Base-by-base conservation (phyloP, 2,888 invertebrate species). In the Sepioteuthis lessoniana region DNA sequence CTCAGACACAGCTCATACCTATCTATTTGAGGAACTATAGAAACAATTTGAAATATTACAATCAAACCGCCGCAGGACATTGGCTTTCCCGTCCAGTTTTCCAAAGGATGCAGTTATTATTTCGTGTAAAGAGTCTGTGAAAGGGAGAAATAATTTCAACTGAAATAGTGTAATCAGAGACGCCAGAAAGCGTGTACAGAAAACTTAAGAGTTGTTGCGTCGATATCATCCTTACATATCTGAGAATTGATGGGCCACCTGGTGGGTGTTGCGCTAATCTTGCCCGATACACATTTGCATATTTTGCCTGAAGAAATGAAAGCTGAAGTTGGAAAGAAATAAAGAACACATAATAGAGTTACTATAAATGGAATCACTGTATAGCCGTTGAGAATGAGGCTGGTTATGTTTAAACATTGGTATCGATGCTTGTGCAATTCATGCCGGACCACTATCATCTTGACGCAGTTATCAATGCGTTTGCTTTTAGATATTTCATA, bases 111-210 rank as follows among this genome's bases (percentile, higher is more conserved):
- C n/a, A n/a, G 76, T 76, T 76, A 76, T 76, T 76, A 76, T 76
- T 76, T 76, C 76, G n/a, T 13, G 76, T 76, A 76, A 76, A 31
- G 4, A 76, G n/a, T 76, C 76, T 35, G 76, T 13, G 76, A 76
- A 76, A 76, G 76, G 13, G n/a, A 76, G 76, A 76, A n/a, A n/a
- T 76, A 76, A 76, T 76, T 76, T 76, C 13, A 35, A n/a, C 76
- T 10, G 35, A 76, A 76, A 76, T 76, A 76, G 76, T n/a, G 35
- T 76, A 76, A 76, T 76, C 76, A 76, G n/a, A 76, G 76, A n/a
- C 76, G 76, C 76, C 76, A 76, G 76, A 76, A 76, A 76, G 76
- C 76, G n/a, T 76, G 76, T 76, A 35, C 76, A 76, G 76, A 76
- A 76, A 76, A 76, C 76, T 76, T 76, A 76, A 76, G 76, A 76